Conservation (phyloP, 2,113 vertebrate genomes). For the Anoplopoma fimbria region DNA sequence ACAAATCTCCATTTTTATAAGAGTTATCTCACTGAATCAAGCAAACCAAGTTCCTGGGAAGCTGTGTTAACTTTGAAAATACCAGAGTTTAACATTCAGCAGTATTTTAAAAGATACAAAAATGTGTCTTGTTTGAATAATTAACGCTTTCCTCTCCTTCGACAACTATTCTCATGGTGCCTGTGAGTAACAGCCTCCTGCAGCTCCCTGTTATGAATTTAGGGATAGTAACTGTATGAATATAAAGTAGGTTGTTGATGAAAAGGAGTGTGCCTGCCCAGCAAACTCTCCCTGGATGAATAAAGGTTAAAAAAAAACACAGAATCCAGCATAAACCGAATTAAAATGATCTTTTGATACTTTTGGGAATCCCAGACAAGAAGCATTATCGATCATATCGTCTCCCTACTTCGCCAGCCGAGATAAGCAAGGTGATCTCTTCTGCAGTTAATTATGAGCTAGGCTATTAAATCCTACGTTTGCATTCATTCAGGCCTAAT, state of each 20-base stretch:
- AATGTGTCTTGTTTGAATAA: conserved; percentile 31
- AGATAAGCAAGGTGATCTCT: conserved; percentile 53
- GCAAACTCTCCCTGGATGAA: conserved; percentile 32
- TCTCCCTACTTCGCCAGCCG: neutral
- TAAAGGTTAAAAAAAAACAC: conserved; percentile 52
- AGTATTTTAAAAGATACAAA: conserved; percentile 23
- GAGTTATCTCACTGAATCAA: neutral
- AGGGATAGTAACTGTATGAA: conserved; percentile 38
- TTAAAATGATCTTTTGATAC: conserved; percentile 52
- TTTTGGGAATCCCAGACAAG: conserved; percentile 35
- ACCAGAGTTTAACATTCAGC: conserved; percentile 2
- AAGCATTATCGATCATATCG: conserved; percentile 16
- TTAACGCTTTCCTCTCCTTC: conserved; percentile 32
- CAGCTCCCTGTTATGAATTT: conserved; percentile 55
- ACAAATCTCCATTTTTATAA: neutral
- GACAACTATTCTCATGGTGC: conserved; percentile 17
- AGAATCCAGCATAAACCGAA: conserved; percentile 24
- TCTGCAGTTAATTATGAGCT: conserved; percentile 53
- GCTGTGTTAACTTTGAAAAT: conserved; percentile 1
- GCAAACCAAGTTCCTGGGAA: neutral
- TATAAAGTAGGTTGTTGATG: conserved; percentile 40
- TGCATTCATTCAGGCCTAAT: conserved; percentile 52
- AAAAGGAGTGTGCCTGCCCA: neutral
- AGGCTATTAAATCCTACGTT: conserved; percentile 39
- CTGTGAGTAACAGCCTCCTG: conserved; percentile 44